Base-by-base conservation (phyloP, 1,140 invertebrate genomes). In the Ceratosolen solmsi region DNA sequence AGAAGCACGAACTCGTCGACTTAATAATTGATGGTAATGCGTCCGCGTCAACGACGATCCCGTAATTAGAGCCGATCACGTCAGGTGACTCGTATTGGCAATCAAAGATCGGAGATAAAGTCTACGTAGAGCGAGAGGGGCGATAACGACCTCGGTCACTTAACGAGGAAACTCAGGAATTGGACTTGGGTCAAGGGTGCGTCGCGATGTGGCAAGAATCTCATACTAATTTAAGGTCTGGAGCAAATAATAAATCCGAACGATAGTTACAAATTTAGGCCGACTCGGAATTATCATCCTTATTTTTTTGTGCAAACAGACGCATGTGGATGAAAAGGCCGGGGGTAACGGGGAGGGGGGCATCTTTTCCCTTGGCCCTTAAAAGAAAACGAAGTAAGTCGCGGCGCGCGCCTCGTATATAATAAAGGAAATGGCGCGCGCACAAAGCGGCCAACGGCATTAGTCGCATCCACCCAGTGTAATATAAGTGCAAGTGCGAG, bases 341-440 rank as follows among this genome's bases (percentile, higher is more conserved):
- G 3, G 1, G 73, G 25, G 9, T 56, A 13, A 30, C 27, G 11
- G 73, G 30, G 27, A 25, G 0, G 20, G 7, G 41, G 41, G n/a
- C 3, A 33, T 36, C 4, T 70, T 72, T 72, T 72, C 70, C 70
- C 70, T 49, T 38, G 63, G 63, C 63, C 63, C 38, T 72, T 72
- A 30, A 33, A 72, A 75, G 49, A 76, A 80, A 41, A 41, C 70
- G 54, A 76, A 83, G 72, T n/a, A 65, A 46, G 54, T 22, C n/a
- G 46, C 41, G 51, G 71, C 72, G 72, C 36, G 46, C 60, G 56
- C 38, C 70, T 65, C 79, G 72, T 70, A 46, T 82, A 82, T 82
- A 82, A 80, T 82, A 72, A 79, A 76, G 20, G 80, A 74, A 72
- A 51, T 38, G 79, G 76, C 70, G 68, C 41, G 51, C 25, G 51